phyloP scores from a whole-genome alignment of 2,888 invertebrate genomes.

The Julus scanicus region DNA sequence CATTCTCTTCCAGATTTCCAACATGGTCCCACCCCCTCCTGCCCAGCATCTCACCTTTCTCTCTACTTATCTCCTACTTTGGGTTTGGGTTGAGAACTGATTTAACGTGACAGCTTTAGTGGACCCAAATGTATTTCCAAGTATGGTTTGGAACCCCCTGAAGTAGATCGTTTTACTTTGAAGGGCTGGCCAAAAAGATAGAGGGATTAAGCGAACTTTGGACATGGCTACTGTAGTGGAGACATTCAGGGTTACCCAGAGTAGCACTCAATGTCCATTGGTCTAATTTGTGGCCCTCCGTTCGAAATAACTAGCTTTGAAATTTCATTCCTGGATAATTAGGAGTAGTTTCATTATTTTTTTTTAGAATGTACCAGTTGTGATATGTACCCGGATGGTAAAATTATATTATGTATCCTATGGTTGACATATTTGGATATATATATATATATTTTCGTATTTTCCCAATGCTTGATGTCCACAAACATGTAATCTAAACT shows the following conservation, averaged over 20 bases:
- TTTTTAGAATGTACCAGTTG: too few species aligned
- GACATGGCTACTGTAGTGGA: background rate
- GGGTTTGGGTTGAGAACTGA: background rate
- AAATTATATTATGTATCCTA: too few species aligned
- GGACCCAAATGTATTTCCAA: background rate
- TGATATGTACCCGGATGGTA: too few species aligned
- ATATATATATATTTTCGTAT: too few species aligned
- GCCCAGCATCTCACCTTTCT: slow-evolving; percentile 16
- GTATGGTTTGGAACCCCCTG: slow-evolving; percentile 1
- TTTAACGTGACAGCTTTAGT: slow-evolving; percentile 15
- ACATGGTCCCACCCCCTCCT: slow-evolving; percentile 22
- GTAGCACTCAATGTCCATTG: too few species aligned
- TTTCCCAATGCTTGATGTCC: too few species aligned
- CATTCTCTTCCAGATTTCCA: background rate
- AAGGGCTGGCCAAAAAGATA: background rate
- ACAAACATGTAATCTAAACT: too few species aligned
- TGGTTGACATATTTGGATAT: too few species aligned
- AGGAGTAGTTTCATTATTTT: too few species aligned
- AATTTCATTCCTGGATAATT: too few species aligned
- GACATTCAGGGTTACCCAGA: background rate
- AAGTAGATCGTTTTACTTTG: background rate
- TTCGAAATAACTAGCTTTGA: too few species aligned
- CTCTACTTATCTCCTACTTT: slow-evolving; percentile 16
- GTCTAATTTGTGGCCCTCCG: too few species aligned
- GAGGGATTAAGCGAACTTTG: background rate